Percentiles rank a stretch among this genome's conserved stretches.
These are phyloP conservation scores for Hydractinia echinata DNA, from an alignment of 30 jellyfish, hydroid and myxozoan genomes.

Conservation along the genomic window DNA sequence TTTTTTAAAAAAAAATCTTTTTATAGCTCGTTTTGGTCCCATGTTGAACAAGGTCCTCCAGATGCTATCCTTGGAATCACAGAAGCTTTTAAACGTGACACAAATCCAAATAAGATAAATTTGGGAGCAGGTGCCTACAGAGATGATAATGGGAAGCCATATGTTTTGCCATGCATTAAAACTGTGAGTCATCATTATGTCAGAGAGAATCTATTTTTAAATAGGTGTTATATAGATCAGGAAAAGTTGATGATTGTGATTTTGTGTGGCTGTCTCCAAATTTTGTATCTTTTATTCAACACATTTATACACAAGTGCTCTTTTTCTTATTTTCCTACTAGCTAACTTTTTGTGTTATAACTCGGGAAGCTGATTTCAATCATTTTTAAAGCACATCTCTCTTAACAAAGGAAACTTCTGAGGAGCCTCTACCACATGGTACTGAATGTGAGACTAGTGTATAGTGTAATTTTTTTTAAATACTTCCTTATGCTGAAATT, in stretches of 20 bases:
- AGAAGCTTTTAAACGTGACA: slow-evolving; percentile 80
- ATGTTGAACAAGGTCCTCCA: slow-evolving; percentile 97
- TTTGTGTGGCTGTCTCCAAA: too few species aligned
- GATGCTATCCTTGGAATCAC: slow-evolving; percentile 94
- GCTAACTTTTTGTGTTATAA: too few species aligned
- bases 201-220: not conserved
- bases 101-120: slow-evolving; percentile 81
- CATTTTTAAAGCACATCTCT: too few species aligned
- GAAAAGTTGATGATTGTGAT: not conserved
- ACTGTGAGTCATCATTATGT: slow-evolving; percentile 32
- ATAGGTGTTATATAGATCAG: not conserved
- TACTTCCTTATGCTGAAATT: too few species aligned
- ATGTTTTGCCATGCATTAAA: slow-evolving; percentile 74
- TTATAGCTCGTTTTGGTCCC: slow-evolving; percentile 69
- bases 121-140: slow-evolving; percentile 96
- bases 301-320: too few species aligned
- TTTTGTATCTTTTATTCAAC: too few species aligned
- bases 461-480: too few species aligned
- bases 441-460: too few species aligned
- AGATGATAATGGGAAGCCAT: slow-evolving; percentile 91
- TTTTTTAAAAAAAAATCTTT: not conserved
- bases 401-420: too few species aligned
- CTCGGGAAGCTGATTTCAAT: too few species aligned
- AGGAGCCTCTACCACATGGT: too few species aligned
- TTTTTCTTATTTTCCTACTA: too few species aligned